These are phyloP conservation scores for Drosophila multiciliata DNA, from an alignment of 2,888 invertebrate genomes.

Conservation along the genomic window DNA sequence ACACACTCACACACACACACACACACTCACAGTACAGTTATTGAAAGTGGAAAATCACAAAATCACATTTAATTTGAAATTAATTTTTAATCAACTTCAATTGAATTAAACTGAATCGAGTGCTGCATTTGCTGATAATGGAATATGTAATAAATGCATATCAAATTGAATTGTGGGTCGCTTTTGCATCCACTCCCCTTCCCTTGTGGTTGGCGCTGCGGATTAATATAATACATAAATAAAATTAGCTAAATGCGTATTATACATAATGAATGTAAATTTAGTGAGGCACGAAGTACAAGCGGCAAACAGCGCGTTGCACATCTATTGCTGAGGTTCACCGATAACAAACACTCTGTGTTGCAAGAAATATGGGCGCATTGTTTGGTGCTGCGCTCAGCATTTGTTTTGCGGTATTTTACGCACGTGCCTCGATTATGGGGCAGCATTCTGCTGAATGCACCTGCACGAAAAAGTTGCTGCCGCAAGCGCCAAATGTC, in stretches of 20 bases:
- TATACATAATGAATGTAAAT: slow-evolving; percentile 57
- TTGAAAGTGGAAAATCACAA: slow-evolving; percentile 61
- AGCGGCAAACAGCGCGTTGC: slow-evolving; percentile 7
- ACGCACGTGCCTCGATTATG: slow-evolving; percentile 73
- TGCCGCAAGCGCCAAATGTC: slow-evolving; percentile 63
- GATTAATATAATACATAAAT: slow-evolving; percentile 56
- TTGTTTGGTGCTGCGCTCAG: slow-evolving; percentile 17
- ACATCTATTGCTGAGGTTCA: not conserved
- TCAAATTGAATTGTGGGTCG: slow-evolving; percentile 4
- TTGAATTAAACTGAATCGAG: slow-evolving; percentile 67
- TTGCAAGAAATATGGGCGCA: slow-evolving; percentile 14
- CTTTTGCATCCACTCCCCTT: slow-evolving; percentile 5
- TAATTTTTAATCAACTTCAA: slow-evolving; percentile 73
- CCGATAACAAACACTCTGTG: not conserved
- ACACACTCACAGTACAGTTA: slow-evolving; percentile 1
- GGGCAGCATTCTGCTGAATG: slow-evolving; percentile 33
- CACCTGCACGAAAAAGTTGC: slow-evolving; percentile 42
- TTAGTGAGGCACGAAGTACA: slow-evolving; percentile 21
- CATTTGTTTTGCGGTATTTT: slow-evolving; percentile 41
- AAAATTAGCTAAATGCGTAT: slow-evolving; percentile 67
- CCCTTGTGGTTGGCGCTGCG: slow-evolving; percentile 30
- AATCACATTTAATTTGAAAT: slow-evolving; percentile 74
- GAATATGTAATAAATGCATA: slow-evolving; percentile 4
- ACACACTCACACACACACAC: not conserved
- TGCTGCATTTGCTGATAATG: slow-evolving; percentile 7